Conservation (phyloP, 2,113 vertebrate species). For the Hirundichthys speculiger region DNA sequence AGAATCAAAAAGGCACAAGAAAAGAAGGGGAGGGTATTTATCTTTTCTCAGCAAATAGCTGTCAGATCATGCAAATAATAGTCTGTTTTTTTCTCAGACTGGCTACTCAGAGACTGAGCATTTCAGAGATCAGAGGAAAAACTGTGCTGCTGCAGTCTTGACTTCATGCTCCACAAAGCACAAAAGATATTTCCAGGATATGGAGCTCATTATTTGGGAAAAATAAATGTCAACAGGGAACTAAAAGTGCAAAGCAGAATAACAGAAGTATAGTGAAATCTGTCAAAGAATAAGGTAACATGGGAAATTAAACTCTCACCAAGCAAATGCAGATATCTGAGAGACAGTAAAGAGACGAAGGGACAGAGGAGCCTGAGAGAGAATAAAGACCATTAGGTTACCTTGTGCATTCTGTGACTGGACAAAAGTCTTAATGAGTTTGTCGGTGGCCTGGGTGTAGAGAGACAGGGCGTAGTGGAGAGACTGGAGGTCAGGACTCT, state of each 20-base stretch:
- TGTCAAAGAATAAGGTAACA: slow-evolving; percentile 6
- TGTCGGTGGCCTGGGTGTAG: slow-evolving; percentile 97
- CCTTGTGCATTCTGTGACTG: slow-evolving; percentile 94
- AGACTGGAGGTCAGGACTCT: slow-evolving; percentile 94
- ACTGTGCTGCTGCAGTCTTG: slow-evolving; percentile 7
- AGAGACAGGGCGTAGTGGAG: slow-evolving; percentile 96
- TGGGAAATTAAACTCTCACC: background rate
- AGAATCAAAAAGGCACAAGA: slow-evolving; percentile 30
- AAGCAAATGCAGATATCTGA: slow-evolving; percentile 12
- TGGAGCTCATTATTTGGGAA: slow-evolving; percentile 17
- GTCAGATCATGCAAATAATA: slow-evolving; percentile 49
- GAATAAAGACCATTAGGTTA: slow-evolving; percentile 61
- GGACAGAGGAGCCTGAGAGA: background rate
- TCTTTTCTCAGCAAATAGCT: slow-evolving; percentile 50
- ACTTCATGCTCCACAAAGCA: slow-evolving; percentile 30
- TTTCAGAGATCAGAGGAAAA: slow-evolving; percentile 30
- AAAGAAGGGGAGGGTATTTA: slow-evolving; percentile 35
- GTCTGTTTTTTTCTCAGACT: slow-evolving; percentile 23
- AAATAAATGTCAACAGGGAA: no score
- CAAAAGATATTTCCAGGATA: slow-evolving; percentile 21
- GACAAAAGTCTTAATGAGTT: slow-evolving; percentile 97
- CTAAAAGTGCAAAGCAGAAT: no score
- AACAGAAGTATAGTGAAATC: background rate
- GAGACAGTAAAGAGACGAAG: background rate
- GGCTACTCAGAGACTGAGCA: slow-evolving; percentile 37